Conservation (phyloP, 2,888 invertebrate genomes). For the Amphipoea lucens region DNA sequence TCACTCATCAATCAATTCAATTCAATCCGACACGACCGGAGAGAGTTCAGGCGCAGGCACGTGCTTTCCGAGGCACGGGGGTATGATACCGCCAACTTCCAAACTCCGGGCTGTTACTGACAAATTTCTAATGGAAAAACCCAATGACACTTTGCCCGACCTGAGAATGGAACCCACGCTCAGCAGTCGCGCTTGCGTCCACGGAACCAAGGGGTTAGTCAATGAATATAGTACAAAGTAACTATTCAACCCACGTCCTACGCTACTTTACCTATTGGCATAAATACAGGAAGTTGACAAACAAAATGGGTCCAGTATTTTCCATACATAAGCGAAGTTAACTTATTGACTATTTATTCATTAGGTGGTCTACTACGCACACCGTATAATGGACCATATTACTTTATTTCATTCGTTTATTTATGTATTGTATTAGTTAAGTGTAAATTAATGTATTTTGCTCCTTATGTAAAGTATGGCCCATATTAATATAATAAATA, state of each 20-base stretch:
- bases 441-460: constrained; percentile 22
- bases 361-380: constrained; percentile 49
- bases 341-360: constrained; percentile 57
- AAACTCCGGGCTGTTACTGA: neutral
- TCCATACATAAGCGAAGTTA: constrained; percentile 44
- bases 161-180: neutral
- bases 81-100: neutral
- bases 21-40: constrained; percentile 1
- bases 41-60: neutral
- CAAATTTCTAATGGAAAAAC: neutral
- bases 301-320: constrained; percentile 49
- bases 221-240: neutral
- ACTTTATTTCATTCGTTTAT: constrained; percentile 36
- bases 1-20: neutral
- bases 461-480: neutral
- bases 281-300: constrained; percentile 48
- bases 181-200: neutral
- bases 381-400: constrained; percentile 26
- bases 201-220: neutral
- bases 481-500: neutral
- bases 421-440: constrained; percentile 23
- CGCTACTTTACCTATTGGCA: neutral
- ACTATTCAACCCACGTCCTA: constrained; percentile 16
- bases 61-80: neutral
- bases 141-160: neutral